Evolutionary conservation across 2,888 invertebrate genomes (phyloP).

Genomic region (Calameuta idolon): DNA sequence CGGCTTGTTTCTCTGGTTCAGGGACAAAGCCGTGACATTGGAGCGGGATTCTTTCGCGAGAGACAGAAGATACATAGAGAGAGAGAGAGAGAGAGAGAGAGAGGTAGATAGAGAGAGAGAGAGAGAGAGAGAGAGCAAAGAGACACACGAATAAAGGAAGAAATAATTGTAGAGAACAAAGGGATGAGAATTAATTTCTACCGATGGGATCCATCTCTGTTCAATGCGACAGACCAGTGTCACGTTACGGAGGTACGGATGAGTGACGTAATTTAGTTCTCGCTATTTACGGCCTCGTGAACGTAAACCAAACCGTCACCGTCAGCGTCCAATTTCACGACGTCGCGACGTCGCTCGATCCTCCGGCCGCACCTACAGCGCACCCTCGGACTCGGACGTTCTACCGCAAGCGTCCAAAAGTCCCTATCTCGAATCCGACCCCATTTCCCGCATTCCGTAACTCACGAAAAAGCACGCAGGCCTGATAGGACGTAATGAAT

Average conservation of each 20-base stretch:
- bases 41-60: not conserved
- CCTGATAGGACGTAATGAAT: not conserved
- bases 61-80: not conserved
- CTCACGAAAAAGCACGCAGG: slow-evolving; percentile 1
- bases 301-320: slow-evolving; percentile 32
- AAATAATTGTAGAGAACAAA: not conserved
- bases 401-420: not conserved
- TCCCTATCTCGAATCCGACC: slow-evolving; percentile 21
- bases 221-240: slow-evolving; percentile 12
- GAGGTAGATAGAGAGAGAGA: not conserved
- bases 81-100: not conserved
- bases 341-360: slow-evolving; percentile 17
- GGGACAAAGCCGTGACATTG: slow-evolving; percentile 10
- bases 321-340: not conserved
- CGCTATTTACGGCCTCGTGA: slow-evolving; percentile 50
- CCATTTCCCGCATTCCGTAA: slow-evolving; percentile 26
- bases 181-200: not conserved
- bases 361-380: slow-evolving; percentile 27
- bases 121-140: not conserved
- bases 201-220: slow-evolving; percentile 12
- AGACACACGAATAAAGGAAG: not conserved
- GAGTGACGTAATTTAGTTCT: slow-evolving; percentile 44
- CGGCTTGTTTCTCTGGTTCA: not conserved
- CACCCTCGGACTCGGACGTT: not conserved
- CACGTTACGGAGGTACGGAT: not conserved